Conservation (phyloP, 1,140 invertebrate genomes). For the Cydia amplana region DNA sequence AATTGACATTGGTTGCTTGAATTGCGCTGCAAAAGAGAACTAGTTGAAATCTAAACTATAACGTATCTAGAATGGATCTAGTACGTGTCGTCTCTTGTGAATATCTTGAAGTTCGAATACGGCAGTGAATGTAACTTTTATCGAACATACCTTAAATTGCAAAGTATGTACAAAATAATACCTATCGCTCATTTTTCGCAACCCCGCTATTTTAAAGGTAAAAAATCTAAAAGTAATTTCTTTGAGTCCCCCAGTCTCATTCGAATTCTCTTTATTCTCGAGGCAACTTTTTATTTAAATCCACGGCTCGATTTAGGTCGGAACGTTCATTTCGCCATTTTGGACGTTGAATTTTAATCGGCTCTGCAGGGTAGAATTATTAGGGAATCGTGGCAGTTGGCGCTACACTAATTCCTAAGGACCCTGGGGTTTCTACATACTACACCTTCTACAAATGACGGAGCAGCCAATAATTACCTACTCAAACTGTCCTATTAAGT, state of each 20-base stretch:
- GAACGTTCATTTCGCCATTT: constrained; percentile 29
- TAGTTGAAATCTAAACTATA: too few relatives aligned
- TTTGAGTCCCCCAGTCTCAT: constrained; percentile 29
- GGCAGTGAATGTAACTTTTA: background rate
- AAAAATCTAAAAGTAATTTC: constrained; percentile 30
- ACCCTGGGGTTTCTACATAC: background rate
- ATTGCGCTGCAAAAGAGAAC: too few relatives aligned
- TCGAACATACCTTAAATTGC: background rate
- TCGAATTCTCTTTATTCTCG: constrained; percentile 30
- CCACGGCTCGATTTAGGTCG: constrained; percentile 29
- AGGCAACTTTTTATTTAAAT: constrained; percentile 32
- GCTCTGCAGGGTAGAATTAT: constrained; percentile 21
- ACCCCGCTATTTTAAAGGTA: constrained; percentile 22
- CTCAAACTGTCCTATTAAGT: too few relatives aligned
- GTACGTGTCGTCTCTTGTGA: too few relatives aligned
- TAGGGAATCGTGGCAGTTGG: constrained; percentile 12
- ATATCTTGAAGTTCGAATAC: too few relatives aligned
- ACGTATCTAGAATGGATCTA: too few relatives aligned
- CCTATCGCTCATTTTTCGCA: constrained; percentile 18
- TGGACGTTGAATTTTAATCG: constrained; percentile 31
- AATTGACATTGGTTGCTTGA: too few relatives aligned
- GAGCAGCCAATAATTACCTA: too few relatives aligned
- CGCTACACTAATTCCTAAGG: constrained; percentile 14
- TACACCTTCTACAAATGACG: background rate
- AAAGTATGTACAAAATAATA: background rate